A percentile compares a stretch with the other conserved stretches of the same genome.
Evolutionary conservation across 2,888 invertebrate genomes (phyloP).

Genomic region (Synergus umbraculus): DNA sequence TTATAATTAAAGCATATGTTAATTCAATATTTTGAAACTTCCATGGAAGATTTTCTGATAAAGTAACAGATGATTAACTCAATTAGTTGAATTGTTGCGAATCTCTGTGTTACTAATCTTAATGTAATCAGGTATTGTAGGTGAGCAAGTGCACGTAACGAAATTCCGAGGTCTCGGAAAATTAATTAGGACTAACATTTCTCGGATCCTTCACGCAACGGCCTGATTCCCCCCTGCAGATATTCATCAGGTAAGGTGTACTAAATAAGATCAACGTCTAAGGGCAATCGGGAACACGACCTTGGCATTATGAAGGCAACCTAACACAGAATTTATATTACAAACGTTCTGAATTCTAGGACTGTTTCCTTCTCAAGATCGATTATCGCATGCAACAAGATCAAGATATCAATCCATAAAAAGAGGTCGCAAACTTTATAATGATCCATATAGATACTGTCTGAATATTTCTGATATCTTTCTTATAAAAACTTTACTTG

Average conservation of each 20-base stretch:
- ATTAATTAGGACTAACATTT: constrained; percentile 37
- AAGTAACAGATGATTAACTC: too few species aligned
- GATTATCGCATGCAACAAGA: constrained; percentile 20
- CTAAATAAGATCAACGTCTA: constrained; percentile 43
- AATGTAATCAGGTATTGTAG: constrained; percentile 7
- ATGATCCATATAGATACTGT: too few species aligned
- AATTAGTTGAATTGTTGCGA: too few species aligned
- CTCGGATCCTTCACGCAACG: constrained; percentile 30
- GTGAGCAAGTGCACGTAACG: constrained; percentile 8
- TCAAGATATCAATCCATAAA: constrained; percentile 8
- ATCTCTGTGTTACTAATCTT: too few species aligned
- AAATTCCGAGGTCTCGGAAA: constrained; percentile 34
- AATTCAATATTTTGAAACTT: neutral
- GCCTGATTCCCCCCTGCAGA: constrained; percentile 32
- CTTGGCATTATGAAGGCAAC: constrained; percentile 58
- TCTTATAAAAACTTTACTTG: too few species aligned
- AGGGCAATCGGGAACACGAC: constrained; percentile 56
- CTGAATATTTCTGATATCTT: too few species aligned
- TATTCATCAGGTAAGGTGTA: constrained; percentile 39
- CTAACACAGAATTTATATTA: constrained; percentile 55
- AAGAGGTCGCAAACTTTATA: neutral
- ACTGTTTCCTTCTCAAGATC: constrained; percentile 30
- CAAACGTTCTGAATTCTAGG: constrained; percentile 42
- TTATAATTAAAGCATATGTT: neutral
- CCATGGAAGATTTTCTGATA: too few species aligned